A percentile compares a stretch with the other conserved stretches of the same genome.
Evolutionary conservation across 2,888 invertebrate species (phyloP).

Genomic region (Neoitamus cyanurus): DNA sequence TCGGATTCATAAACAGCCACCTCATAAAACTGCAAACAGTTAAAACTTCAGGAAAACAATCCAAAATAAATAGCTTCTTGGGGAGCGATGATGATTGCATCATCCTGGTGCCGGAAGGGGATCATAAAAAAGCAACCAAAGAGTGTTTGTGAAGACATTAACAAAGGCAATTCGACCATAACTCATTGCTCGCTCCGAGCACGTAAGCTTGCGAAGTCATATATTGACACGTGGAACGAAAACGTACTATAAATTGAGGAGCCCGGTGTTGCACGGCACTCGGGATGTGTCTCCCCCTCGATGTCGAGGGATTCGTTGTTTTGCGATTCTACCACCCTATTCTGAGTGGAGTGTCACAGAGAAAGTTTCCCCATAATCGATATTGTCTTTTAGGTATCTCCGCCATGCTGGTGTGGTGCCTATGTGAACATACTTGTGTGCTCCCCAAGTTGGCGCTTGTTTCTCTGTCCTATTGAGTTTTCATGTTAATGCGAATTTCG

Average conservation of each 20-base stretch:
- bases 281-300: neutral
- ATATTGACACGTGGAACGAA: conserved; percentile 43
- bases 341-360: neutral
- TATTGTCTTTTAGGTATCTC: conserved; percentile 13
- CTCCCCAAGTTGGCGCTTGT: neutral
- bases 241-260: conserved; percentile 41
- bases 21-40: neutral
- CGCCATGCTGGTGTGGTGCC: neutral
- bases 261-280: neutral
- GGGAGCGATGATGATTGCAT: neutral
- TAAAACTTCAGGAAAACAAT: neutral
- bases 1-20: neutral
- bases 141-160: conserved; percentile 35
- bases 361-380: conserved; percentile 40
- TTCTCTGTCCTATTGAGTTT: conserved; percentile 6
- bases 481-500: conserved; percentile 34
- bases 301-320: neutral
- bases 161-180: conserved; percentile 35
- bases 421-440: neutral
- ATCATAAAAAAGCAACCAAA: conserved; percentile 29
- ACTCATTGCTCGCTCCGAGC: conserved; percentile 41
- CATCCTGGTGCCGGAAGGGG: neutral
- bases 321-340: neutral
- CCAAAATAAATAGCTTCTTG: neutral
- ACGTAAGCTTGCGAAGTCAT: conserved; percentile 41